Percentiles rank a stretch among this genome's conserved stretches.
phyloP scores from a whole-genome alignment of 2,888 invertebrate genomes.

The Osedax fenrisi region DNA sequence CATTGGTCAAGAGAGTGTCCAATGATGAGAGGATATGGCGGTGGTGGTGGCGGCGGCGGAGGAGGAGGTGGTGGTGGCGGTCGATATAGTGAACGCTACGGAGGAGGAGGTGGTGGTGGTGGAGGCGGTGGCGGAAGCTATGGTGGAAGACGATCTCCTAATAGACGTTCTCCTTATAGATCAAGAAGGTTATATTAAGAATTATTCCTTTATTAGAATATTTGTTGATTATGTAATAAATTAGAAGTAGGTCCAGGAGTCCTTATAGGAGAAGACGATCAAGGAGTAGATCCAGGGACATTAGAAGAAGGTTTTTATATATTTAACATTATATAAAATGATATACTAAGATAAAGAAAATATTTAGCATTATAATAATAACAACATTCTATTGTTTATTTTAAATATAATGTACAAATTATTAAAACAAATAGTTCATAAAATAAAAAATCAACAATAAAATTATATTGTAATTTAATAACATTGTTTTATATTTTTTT shows the following conservation, averaged over 20 bases:
- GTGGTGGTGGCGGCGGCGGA: neutral
- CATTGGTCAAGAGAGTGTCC: slow-evolving; percentile 52
- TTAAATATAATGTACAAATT: too few species aligned
- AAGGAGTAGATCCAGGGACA: neutral
- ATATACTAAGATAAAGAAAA: too few species aligned
- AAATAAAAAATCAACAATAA: too few species aligned
- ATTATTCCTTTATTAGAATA: too few species aligned
- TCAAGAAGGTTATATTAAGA: neutral
- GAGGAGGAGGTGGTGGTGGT: neutral
- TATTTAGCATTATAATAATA: too few species aligned
- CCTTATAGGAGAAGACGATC: neutral
- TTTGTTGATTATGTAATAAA: neutral
- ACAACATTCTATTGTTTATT: too few species aligned
- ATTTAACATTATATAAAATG: neutral
- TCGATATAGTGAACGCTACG: neutral
- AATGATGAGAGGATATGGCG: slow-evolving; percentile 38
- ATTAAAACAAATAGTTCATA: too few species aligned
- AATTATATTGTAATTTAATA: too few species aligned
- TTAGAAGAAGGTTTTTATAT: neutral
- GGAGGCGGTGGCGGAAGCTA: neutral
- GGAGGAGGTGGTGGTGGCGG: neutral
- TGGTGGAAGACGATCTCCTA: neutral
- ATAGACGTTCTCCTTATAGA: neutral
- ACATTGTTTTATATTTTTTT: too few species aligned
- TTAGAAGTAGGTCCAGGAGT: neutral